Base-by-base conservation (phyloP, 2,113 vertebrate genomes). In the Tiliqua scincoides region DNA sequence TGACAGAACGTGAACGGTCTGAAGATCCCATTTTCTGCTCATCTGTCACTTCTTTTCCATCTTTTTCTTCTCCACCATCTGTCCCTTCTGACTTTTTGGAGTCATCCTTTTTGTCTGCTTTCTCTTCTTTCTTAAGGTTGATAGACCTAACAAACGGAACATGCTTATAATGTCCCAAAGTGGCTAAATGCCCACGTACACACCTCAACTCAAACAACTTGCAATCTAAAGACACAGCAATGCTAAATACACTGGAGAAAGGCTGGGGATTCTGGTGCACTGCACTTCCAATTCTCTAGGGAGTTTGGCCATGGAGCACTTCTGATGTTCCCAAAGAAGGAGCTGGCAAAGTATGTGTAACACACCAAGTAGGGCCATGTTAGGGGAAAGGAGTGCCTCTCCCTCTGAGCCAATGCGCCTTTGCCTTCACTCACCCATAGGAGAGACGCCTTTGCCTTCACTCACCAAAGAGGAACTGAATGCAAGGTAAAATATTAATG, bases 41-140 rank as follows among this genome's bases (percentile, higher is more conserved):
- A 17, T 96, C 95, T 59, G 93, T 95, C 43, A 48, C 43, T 3
- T 96, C 96, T 88, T 93, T 94, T 27, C 91, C 93, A 74, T 97
- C 96, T 92, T 98, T 98, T 52, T 96, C 97, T 32, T 98, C 98
- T 93, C 97, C 97, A 72, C 93, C 96, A 20, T 94, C 95, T 88
- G 95, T 93, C 82, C 96, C 93, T 74, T 94, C 96, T 0, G 85
- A 88, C 75, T 92, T 95, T 81, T 95, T 96, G 3, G 86, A 20
- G 84, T 98, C 98, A 8, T 96, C 96, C 73, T 94, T 95, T 57
- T 93, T 97, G 35, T 98, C 98, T 0, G 68, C 43, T 89, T 97
- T 98, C 52, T 98, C 98, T 73, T 98, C 98, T 86, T 98, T 99
- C 81, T 95, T 96, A 93, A 91, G 37, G 79, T 90, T 88, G 73